A percentile compares a stretch with the other conserved stretches of the same genome.
Evolutionary conservation across 2,797 vertebrate species (phyloP).

Genomic region (Mus minutoides): DNA sequence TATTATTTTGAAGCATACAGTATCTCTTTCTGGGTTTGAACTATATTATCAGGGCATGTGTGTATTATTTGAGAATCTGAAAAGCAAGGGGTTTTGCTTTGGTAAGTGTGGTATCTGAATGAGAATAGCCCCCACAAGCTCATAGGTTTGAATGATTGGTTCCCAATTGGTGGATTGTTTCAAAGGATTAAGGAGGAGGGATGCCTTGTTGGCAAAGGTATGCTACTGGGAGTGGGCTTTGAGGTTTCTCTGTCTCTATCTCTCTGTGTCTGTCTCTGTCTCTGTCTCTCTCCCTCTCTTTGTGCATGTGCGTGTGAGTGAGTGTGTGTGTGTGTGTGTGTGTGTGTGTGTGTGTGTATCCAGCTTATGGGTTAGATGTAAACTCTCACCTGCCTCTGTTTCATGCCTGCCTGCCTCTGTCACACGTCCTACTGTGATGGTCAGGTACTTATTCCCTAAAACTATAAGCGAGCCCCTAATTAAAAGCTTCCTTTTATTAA

Average conservation of each 20-base stretch:
- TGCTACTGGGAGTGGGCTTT: background rate
- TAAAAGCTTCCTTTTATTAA: background rate
- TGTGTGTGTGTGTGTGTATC: background rate
- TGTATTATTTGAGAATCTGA: background rate
- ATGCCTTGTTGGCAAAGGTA: background rate
- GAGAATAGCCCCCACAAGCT: background rate
- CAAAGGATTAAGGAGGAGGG: background rate
- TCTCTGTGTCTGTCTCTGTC: background rate
- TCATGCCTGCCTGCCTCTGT: background rate
- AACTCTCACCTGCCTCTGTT: too few relatives aligned
- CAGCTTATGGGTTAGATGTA: background rate
- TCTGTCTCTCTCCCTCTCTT: background rate
- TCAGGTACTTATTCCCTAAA: background rate
- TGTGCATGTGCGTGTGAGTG: too few relatives aligned
- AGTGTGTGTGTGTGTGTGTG: background rate
- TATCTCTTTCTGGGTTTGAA: background rate
- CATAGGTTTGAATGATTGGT: background rate
- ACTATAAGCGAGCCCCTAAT: background rate
- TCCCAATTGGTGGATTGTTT: background rate
- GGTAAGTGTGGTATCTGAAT: background rate
- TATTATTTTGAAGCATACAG: background rate
- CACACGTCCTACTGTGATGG: background rate
- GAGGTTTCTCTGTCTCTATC: background rate
- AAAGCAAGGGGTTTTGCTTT: constrained; percentile 15
- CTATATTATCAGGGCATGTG: background rate